These are phyloP conservation scores for Epinephelus malabaricus DNA, from an alignment of 2,797 vertebrate genomes.

Conservation along the genomic window DNA sequence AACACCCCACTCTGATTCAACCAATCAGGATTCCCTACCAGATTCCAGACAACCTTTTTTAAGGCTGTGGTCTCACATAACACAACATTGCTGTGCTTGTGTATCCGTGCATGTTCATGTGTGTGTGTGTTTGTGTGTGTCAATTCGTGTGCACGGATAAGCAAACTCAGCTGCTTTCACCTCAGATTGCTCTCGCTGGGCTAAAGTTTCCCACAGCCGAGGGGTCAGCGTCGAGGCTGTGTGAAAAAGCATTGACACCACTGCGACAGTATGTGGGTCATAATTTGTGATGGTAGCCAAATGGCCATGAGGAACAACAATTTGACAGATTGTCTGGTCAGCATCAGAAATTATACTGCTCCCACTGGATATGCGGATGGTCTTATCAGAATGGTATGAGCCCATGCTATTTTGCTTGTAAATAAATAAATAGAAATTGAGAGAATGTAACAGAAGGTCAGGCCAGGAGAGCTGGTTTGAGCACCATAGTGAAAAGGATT, in stretches of 20 bases:
- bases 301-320: conserved; percentile 43
- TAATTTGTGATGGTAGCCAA: conserved; percentile 45
- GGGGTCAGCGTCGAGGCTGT: conserved; percentile 70
- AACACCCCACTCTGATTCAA: conserved; percentile 21
- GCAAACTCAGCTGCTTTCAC: conserved; percentile 66
- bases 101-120: conserved; percentile 22
- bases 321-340: conserved; percentile 50
- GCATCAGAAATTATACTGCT: conserved; percentile 18
- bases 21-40: conserved; percentile 33
- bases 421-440: conserved; percentile 37
- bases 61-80: conserved; percentile 53
- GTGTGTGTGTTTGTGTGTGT: conserved; percentile 36
- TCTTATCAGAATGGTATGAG: conserved; percentile 18
- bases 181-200: conserved; percentile 53
- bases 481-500: conserved; percentile 37
- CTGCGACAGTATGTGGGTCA: conserved; percentile 57
- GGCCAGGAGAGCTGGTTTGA: conserved; percentile 19
- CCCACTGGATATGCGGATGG: conserved; percentile 6
- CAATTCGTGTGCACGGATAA: conserved; percentile 29
- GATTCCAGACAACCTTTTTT: conserved; percentile 31
- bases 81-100: conserved; percentile 68
- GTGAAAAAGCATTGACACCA: conserved; percentile 67
- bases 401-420: conserved; percentile 3
- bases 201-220: conserved; percentile 70
- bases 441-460: conserved; percentile 10